Evolutionary conservation across 2,797 vertebrate species (phyloP), one percentile per base, ranked within the genome.

Genomic region (Sebastes matsubarae): DNA sequence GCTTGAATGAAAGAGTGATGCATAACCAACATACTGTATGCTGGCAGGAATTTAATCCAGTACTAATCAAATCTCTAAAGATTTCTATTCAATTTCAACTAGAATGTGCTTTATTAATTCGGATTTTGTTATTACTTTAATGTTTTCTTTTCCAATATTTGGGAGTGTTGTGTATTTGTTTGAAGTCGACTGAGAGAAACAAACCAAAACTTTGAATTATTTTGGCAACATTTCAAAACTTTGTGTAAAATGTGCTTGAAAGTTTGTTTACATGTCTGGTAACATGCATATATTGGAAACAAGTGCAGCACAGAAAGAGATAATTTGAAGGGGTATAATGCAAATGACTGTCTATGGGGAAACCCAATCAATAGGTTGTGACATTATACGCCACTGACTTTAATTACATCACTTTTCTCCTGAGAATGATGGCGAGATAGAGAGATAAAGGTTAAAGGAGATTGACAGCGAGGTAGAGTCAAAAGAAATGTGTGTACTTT

Each of bases 371-470:
- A 87, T 82, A 87, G 82, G 68, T 82, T 70, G 61, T 67, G 57
- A 57, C 75, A 84, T 75, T 82, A 74, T 42, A 73, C 74, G 36
- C 42, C 58, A 50, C 66, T 87, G 79, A 80, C 75, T 78, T 82
- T 80, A 80, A 85, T 75, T 54, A 64, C 29, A 79, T 59, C 30
- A 42, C 34, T 36, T 54, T 67, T 50, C 77, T 68, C 68, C 34
- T 36, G 29, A 73, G 76, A 79, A 59, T 70, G 72, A 85, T 68
- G 65, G 73, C 59, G 36, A 58, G 54, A 79, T 68, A 81, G 80
- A 85, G 46, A 84, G 68, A 76, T 50, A 84, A 83, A 89, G 72
- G 81, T 87, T 86, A 83, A 54, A 61, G 59, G n/a, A 76, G 88
- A 87, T 1, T 78, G 83, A 87, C 78, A 84, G 72, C 13, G 25